Evolutionary conservation across 2,888 invertebrate genomes (phyloP).

Genomic region (Acanthosepion pharaonis): DNA sequence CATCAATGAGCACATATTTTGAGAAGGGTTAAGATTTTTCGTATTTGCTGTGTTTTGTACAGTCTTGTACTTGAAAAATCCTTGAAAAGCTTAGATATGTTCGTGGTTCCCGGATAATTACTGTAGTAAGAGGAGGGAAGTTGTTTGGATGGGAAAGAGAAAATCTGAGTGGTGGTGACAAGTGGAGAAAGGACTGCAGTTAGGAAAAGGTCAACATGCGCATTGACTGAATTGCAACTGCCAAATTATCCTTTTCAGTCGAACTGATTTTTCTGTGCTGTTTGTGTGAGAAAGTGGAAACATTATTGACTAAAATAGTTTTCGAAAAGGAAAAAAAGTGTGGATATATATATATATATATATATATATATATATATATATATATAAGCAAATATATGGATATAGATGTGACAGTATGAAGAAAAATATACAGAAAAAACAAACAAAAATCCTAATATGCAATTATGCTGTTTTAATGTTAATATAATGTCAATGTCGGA

Average conservation of each 20-base stretch:
- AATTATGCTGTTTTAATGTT: too few species aligned
- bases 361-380: neutral
- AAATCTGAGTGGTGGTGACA: neutral
- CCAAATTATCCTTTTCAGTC: neutral
- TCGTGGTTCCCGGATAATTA: neutral
- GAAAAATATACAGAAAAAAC: too few species aligned
- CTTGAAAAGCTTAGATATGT: neutral
- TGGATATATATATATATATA: too few species aligned
- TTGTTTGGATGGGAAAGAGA: neutral
- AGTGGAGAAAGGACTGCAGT: neutral
- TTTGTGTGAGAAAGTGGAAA: constrained; percentile 22
- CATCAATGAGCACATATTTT: neutral
- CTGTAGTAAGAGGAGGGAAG: neutral
- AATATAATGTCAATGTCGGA: too few species aligned
- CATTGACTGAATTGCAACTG: constrained; percentile 9
- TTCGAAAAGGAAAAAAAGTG: neutral
- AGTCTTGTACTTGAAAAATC: neutral
- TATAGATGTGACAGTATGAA: too few species aligned
- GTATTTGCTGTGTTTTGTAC: neutral
- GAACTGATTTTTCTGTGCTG: neutral
- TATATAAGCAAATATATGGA: neutral
- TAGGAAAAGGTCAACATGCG: neutral
- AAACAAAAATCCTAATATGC: too few species aligned
- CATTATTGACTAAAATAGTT: neutral
- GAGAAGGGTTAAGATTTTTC: neutral